phyloP scores from a whole-genome alignment of 1,140 invertebrate genomes.

The Euura saliciscinereae region DNA sequence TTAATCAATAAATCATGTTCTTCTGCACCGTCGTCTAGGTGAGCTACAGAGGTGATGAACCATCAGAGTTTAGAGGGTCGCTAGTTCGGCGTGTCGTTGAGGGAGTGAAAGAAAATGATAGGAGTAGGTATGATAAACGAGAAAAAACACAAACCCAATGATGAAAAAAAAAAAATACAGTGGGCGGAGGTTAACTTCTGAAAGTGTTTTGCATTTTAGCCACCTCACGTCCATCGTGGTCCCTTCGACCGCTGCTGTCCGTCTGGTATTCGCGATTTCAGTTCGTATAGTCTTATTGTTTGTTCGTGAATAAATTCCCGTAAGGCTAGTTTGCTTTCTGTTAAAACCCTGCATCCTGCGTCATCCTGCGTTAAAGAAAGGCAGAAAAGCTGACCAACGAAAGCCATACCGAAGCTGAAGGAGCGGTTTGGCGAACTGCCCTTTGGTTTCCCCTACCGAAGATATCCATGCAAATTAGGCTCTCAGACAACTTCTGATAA shows the following conservation, averaged over 20 bases:
- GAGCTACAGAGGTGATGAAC: too few species aligned
- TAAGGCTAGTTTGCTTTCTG: too few species aligned
- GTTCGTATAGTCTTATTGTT: neutral
- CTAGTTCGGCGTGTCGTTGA: too few species aligned
- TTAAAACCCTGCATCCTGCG: too few species aligned
- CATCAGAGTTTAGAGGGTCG: too few species aligned
- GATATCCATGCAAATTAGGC: conserved; percentile 43
- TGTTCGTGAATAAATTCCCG: neutral
- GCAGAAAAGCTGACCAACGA: neutral
- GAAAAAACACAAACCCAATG: too few species aligned
- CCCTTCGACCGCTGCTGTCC: conserved; percentile 6
- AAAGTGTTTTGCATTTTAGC: conserved; percentile 24
- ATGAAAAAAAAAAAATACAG: neutral
- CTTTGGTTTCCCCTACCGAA: neutral
- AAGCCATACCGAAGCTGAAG: too few species aligned
- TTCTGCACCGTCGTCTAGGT: too few species aligned
- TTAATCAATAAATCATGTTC: too few species aligned
- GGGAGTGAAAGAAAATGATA: too few species aligned
- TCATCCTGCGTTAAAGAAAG: neutral
- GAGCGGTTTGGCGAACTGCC: too few species aligned
- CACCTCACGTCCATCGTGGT: conserved; percentile 23
- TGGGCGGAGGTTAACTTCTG: neutral
- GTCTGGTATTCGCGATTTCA: neutral
- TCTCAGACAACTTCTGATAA: conserved; percentile 37
- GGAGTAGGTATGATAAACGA: too few species aligned